Percentiles rank a stretch among this genome's conserved stretches.
Evolutionary conservation across 2,888 invertebrate genomes (phyloP).

Genomic region (Mylabris sibirica): DNA sequence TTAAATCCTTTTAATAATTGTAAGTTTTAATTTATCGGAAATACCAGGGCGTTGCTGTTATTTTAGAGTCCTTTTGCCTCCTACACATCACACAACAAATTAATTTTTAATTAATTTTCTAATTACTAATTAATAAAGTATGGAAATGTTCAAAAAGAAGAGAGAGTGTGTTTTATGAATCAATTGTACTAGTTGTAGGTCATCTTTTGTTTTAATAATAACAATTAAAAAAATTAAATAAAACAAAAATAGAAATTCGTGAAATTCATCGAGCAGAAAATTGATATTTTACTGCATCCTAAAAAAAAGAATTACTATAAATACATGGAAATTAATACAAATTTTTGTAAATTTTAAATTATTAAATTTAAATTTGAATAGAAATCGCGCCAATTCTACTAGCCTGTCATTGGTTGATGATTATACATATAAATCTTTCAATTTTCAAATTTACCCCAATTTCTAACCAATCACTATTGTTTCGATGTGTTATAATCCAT

Average conservation of each 20-base stretch:
- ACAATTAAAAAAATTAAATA: not conserved
- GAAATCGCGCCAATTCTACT: not conserved
- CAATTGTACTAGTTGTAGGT: not conserved
- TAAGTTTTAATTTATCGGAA: not conserved
- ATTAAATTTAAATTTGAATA: not conserved
- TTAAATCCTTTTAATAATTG: not conserved
- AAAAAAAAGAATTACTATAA: not conserved
- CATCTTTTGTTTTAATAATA: not conserved
- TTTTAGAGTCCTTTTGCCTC: not conserved
- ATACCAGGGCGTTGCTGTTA: not conserved
- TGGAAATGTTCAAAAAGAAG: not conserved
- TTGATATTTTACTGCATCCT: no score
- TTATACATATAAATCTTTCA: not conserved
- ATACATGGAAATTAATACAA: not conserved
- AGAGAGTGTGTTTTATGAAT: not conserved
- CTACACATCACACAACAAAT: no score
- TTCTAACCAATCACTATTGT: not conserved
- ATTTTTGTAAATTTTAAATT: not conserved
- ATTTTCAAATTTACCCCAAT: constrained; percentile 3
- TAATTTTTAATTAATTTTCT: not conserved
- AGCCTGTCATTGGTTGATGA: not conserved
- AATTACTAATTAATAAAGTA: not conserved
- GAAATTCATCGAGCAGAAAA: not conserved
- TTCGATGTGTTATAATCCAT: not conserved
- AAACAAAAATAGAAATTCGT: no score